These are phyloP conservation scores for Euthynnus affinis DNA, from an alignment of 2,797 vertebrate species.

Conservation along the genomic window DNA sequence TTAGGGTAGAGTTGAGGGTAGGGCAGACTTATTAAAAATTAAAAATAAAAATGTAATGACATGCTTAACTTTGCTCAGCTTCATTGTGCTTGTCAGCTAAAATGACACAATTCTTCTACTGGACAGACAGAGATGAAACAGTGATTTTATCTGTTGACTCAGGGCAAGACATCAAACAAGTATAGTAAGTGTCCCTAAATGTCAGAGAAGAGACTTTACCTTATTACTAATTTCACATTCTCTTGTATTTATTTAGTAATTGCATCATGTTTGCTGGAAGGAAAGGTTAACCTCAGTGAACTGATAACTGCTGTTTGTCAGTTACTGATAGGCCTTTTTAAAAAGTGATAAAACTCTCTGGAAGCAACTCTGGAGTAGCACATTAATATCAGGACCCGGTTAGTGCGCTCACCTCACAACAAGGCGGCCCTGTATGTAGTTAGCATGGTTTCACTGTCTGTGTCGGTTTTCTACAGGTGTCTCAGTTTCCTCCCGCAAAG, in stretches of 20 bases:
- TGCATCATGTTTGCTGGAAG: background rate
- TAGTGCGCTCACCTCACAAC: too few species aligned
- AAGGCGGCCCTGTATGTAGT: too few species aligned
- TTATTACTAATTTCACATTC: conserved; percentile 27
- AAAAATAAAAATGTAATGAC: too few species aligned
- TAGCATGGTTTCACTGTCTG: too few species aligned
- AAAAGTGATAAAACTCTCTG: background rate
- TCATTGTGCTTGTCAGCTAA: background rate
- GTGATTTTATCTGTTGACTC: conserved; percentile 23
- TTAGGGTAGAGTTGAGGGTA: too few species aligned
- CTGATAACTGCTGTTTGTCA: background rate
- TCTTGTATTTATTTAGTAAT: conserved; percentile 4
- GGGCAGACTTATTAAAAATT: too few species aligned
- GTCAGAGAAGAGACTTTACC: background rate
- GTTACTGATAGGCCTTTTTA: background rate
- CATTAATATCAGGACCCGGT: too few species aligned
- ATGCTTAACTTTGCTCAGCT: too few species aligned
- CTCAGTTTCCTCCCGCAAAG: too few species aligned
- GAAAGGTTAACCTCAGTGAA: conserved; percentile 1
- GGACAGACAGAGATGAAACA: conserved; percentile 20
- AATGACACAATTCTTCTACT: background rate
- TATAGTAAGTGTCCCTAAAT: background rate
- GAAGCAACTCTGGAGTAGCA: too few species aligned
- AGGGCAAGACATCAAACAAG: background rate
- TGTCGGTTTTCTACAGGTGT: too few species aligned